Evolutionary conservation across 2,888 invertebrate species (phyloP).

Genomic region (Rhagophthalmus giganteus): DNA sequence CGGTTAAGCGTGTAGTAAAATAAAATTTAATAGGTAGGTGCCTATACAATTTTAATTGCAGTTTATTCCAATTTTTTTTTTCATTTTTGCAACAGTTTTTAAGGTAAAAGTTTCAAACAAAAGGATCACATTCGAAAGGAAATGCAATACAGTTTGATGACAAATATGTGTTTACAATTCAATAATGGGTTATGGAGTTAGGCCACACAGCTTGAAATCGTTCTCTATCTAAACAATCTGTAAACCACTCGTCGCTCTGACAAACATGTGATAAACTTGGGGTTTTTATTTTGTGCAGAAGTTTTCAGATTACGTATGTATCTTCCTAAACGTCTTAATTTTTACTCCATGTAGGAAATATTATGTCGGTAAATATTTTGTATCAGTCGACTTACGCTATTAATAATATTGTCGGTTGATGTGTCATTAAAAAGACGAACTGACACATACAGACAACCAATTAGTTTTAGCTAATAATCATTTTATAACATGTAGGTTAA

Average conservation of each 20-base stretch:
- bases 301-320: not conserved
- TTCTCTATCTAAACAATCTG: constrained; percentile 49
- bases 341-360: too few relatives aligned
- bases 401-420: too few relatives aligned
- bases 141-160: constrained; percentile 32
- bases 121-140: constrained; percentile 11
- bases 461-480: constrained; percentile 8
- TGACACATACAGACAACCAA: constrained; percentile 12
- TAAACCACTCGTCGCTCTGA: constrained; percentile 49
- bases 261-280: constrained; percentile 44
- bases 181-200: constrained; percentile 37
- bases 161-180: constrained; percentile 38
- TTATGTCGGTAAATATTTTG: not conserved
- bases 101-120: too few relatives aligned
- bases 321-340: too few relatives aligned
- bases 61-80: not conserved
- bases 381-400: not conserved
- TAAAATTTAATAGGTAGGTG: too few relatives aligned
- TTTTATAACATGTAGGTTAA: too few relatives aligned
- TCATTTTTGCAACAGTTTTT: too few relatives aligned
- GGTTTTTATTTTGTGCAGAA: constrained; percentile 21
- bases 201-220: constrained; percentile 46
- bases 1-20: too few relatives aligned
- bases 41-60: not conserved
- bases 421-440: too few relatives aligned